Base-by-base conservation (phyloP, 1,140 invertebrate genomes). In the Helicoverpa zea region DNA sequence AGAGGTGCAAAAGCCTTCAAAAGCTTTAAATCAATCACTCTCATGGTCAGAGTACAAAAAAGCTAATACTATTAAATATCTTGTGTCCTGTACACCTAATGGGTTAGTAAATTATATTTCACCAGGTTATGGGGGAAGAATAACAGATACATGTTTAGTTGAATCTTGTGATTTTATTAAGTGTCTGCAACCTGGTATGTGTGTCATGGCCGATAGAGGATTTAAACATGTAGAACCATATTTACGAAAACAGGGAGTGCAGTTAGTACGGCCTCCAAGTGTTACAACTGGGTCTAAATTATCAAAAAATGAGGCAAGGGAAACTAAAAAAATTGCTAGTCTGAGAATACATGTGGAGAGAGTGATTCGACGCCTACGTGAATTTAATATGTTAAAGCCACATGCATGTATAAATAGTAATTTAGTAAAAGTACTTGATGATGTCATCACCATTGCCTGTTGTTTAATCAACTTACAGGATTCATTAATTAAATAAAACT, bases 291-390 rank as follows among this genome's bases (percentile, higher is more conserved):
- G 51, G 3, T 14, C 16, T 3, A 78, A 68, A 43, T 12, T 66
- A 35, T 30, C 12, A 29, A 78, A 78, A 56, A 1, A 5, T 16
- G 61, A 66, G n/a, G 76, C 29, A 7, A 43, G 16, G 23, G 7
- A 51, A 56, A 78, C 75, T 23, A 77, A 56, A n/a, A 14, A 56
- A 58, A 79, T 70, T 13, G 76, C 76, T 3, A 56, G 63, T 14
- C 16, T 80, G 23, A 59, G 92, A 77, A 91, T 94, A 58, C 89
- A 95, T 77, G 77, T 95, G 14, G 92, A 94, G 81, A 23, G 94
- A 63, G 89, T 91, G 1, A 94, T 95, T 68, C 49, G 85, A 18
- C 86, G 70, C 70, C 79, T 88, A 47, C 23, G 81, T 12, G 80
- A 84, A 79, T 86, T 84, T 63, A 23, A 23, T 16, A 84, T 92